Evolutionary conservation across 2,113 vertebrate species (phyloP), one percentile per base, ranked within the genome.

Genomic region (Muscicapa adusta): DNA sequence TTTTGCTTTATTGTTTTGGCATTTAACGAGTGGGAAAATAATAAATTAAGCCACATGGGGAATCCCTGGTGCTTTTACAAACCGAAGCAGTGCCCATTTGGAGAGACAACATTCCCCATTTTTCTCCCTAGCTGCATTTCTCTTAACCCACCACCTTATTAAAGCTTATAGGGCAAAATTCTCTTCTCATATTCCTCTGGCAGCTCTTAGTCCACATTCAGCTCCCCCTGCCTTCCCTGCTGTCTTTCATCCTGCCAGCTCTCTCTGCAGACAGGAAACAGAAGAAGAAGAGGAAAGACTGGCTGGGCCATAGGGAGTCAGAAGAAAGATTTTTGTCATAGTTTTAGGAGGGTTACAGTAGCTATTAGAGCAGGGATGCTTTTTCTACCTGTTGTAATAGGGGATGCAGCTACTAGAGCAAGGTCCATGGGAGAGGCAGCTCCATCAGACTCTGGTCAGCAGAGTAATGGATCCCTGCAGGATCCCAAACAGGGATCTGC

Each of bases 21-120:
- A 96, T 97, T 97, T 97, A 96, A 96, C 89, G 86, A 97, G 97
- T 95, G 88, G 90, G 95, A 96, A 96, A 94, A 88, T 80, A 92
- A 94, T 91, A 95, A 96, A 97, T 97, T 79, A 96, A 96, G 91
- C 94, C 96, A 93, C 82, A 43, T 85, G 91, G 89, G 91, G 92
- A 95, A 96, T 87, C 89, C 78, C 88, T 97, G 43, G 92, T 80
- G 73, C n/a, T 60, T 81, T 94, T 95, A 92, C 85, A 74, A 80
- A 85, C 94, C 77, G 89, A 86, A 84, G 94, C 71, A 66, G 38
- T 65, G 95, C 51, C 65, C 93, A 93, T 75, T 78, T 56, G 92
- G 80, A 81, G 75, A 88, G 40, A 82, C 74, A 92, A 42, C 57
- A 58, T 47, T n/a, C 85, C 70, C 88, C 68, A 95, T 78, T 82